Evolutionary conservation across 2,888 invertebrate genomes (phyloP).

Genomic region (Ramazzottius varieornatus): DNA sequence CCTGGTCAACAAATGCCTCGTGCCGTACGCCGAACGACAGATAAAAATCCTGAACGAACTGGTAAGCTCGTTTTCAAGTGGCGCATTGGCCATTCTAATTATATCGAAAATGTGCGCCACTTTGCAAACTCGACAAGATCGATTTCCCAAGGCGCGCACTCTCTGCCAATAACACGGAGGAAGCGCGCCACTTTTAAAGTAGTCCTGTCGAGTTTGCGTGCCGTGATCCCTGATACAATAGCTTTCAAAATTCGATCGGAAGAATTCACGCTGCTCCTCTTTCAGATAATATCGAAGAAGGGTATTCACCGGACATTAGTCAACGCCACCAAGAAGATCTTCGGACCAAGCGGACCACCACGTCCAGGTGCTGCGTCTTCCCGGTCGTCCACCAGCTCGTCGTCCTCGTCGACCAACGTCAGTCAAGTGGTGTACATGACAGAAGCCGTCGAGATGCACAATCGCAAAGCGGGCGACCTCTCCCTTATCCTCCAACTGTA

Average conservation of each 20-base stretch:
- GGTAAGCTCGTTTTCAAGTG: constrained; percentile 26
- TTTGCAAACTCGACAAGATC: too few relatives aligned
- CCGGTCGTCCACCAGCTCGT: too few relatives aligned
- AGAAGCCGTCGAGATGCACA: constrained; percentile 54
- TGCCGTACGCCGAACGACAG: constrained; percentile 73
- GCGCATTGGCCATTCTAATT: too few relatives aligned
- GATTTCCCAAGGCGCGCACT: too few relatives aligned
- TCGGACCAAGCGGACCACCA: constrained; percentile 63
- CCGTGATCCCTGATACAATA: too few relatives aligned
- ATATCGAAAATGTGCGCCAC: too few relatives aligned
- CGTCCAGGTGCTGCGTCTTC: constrained; percentile 31
- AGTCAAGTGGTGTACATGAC: constrained; percentile 1
- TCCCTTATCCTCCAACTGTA: constrained; percentile 89
- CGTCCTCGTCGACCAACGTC: not conserved
- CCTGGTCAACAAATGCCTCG: constrained; percentile 52
- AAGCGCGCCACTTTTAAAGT: too few relatives aligned
- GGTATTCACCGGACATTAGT: constrained; percentile 72
- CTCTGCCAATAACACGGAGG: too few relatives aligned
- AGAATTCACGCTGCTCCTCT: too few relatives aligned
- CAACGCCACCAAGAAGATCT: constrained; percentile 82
- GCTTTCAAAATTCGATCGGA: too few relatives aligned
- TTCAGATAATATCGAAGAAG: constrained; percentile 28
- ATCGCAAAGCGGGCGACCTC: constrained; percentile 69
- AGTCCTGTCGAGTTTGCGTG: too few relatives aligned
- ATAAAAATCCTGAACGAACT: constrained; percentile 50